phyloP scores from a whole-genome alignment of 2,797 vertebrate genomes.

The Spatula versicolor region DNA sequence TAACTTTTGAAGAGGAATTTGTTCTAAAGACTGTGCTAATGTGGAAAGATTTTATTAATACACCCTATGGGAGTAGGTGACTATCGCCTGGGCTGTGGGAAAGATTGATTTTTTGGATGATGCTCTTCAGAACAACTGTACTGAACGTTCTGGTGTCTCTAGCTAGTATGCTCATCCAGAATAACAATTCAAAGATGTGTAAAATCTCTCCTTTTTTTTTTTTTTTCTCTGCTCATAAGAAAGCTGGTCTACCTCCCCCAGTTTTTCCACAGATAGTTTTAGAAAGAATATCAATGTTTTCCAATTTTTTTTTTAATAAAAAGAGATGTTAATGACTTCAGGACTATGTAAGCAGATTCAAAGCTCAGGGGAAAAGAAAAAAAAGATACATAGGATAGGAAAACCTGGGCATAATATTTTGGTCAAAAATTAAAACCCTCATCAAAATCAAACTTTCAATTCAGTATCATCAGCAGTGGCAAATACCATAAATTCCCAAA shows the following conservation, averaged over 20 bases:
- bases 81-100: not conserved
- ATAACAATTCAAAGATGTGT: not conserved
- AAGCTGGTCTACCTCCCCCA: not conserved
- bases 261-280: not conserved
- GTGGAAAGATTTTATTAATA: slow-evolving; percentile 25
- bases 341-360: not conserved
- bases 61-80: not conserved
- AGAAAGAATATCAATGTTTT: not conserved
- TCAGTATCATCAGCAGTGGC: not conserved
- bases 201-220: not conserved
- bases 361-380: not conserved
- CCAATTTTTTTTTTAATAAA: not conserved
- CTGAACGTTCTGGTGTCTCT: not conserved
- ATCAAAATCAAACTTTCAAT: not conserved
- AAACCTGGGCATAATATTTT: not conserved
- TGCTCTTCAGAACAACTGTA: not conserved
- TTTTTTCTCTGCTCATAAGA: not conserved
- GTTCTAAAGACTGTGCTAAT: not conserved
- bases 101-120: slow-evolving; percentile 13
- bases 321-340: not conserved
- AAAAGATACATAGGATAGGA: no score
- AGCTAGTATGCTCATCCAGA: not conserved
- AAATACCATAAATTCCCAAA: not conserved
- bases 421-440: not conserved
- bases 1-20: slow-evolving; percentile 5